Conservation (phyloP, 1,140 invertebrate species). For the Drosophila sucinea region DNA sequence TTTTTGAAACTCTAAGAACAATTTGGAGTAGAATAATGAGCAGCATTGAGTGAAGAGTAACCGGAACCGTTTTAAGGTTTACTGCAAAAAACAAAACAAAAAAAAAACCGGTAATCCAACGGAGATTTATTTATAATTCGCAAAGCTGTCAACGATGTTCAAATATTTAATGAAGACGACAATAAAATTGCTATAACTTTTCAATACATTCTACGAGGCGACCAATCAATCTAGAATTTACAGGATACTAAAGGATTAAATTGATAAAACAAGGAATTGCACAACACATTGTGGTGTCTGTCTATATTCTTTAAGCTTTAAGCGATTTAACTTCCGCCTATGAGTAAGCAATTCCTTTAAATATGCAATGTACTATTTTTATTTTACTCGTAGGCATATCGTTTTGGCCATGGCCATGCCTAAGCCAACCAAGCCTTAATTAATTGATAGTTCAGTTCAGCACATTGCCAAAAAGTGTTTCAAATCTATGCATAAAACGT, state of each 20-base stretch:
- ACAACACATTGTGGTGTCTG: no score
- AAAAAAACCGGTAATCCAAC: not conserved
- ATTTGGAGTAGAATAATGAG: not conserved
- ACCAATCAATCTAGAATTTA: not conserved
- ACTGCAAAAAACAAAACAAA: not conserved
- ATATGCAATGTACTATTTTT: not conserved
- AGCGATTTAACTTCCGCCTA: not conserved
- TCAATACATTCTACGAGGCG: not conserved
- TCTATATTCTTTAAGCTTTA: no score
- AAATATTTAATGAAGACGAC: not conserved
- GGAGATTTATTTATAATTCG: not conserved
- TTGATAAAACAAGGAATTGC: no score
- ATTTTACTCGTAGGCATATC: not conserved
- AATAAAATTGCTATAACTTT: not conserved
- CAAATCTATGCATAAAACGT: constrained; percentile 28
- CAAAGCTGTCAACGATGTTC: not conserved
- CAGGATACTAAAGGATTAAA: no score
- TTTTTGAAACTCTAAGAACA: not conserved
- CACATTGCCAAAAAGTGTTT: constrained; percentile 46
- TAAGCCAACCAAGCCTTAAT: not conserved
- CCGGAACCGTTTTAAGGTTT: not conserved
- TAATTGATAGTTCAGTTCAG: constrained; percentile 4
- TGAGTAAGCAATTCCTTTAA: not conserved
- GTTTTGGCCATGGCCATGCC: not conserved
- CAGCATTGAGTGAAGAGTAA: not conserved